Conservation (phyloP, 2,888 invertebrate species). For the Epirrita christyi region DNA sequence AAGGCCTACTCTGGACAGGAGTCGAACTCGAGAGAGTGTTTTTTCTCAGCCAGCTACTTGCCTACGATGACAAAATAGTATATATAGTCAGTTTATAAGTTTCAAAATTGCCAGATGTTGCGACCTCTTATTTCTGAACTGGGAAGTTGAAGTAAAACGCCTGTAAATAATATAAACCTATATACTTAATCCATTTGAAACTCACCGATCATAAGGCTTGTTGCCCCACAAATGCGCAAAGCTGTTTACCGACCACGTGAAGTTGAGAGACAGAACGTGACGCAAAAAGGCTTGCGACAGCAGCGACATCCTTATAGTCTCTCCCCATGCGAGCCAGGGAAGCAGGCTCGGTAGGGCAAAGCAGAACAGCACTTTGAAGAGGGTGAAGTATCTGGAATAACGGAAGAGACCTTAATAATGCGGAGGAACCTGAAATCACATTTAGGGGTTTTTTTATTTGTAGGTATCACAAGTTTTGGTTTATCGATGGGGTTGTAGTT, state of each 20-base stretch:
- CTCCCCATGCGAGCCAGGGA: constrained; percentile 72
- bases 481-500: too few relatives aligned
- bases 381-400: constrained; percentile 86
- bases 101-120: too few relatives aligned
- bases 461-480: too few relatives aligned
- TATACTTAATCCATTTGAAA: constrained; percentile 3
- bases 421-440: too few relatives aligned
- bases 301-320: constrained; percentile 76
- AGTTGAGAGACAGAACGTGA: constrained; percentile 90
- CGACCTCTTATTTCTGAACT: background rate
- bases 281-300: constrained; percentile 80
- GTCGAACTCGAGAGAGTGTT: too few relatives aligned
- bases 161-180: too few relatives aligned
- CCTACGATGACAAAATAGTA: too few relatives aligned
- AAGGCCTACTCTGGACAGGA: too few relatives aligned
- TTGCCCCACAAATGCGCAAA: constrained; percentile 92
- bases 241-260: constrained; percentile 93
- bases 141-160: too few relatives aligned
- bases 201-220: constrained; percentile 89
- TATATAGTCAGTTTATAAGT: too few relatives aligned
- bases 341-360: constrained; percentile 89
- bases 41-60: too few relatives aligned
- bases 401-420: background rate
- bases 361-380: constrained; percentile 87
- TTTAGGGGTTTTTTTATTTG: too few relatives aligned